phyloP scores from a whole-genome alignment of 1,140 invertebrate genomes.

The Microplitis demolitor region DNA sequence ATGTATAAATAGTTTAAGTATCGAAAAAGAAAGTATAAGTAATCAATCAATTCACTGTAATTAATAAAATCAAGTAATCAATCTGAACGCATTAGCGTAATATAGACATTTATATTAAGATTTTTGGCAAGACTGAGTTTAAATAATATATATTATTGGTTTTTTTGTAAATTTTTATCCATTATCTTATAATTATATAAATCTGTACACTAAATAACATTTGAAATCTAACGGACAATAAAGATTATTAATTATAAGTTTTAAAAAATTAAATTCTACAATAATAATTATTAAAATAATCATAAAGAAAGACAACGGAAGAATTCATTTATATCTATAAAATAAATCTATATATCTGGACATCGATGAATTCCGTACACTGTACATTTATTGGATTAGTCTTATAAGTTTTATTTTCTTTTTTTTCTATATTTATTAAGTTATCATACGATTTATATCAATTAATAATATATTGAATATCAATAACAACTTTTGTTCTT shows the following conservation, averaged over 20 bases:
- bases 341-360: not conserved
- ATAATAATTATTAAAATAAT: too few species aligned
- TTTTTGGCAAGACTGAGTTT: too few species aligned
- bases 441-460: not conserved
- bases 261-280: too few species aligned
- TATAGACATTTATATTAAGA: not conserved
- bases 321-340: not conserved
- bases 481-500: conserved; percentile 24
- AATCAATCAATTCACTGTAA: too few species aligned
- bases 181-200: too few species aligned
- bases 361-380: conserved; percentile 34
- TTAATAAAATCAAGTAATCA: not conserved
- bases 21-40: too few species aligned
- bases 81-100: not conserved
- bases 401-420: conserved; percentile 35
- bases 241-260: not conserved
- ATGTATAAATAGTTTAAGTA: too few species aligned
- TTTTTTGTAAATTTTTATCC: too few species aligned
- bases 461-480: conserved; percentile 16
- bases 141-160: too few species aligned
- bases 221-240: not conserved
- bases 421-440: conserved; percentile 14
- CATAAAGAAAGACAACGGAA: conserved; percentile 19
- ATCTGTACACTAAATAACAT: too few species aligned
- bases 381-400: conserved; percentile 39